A percentile compares a stretch with the other conserved stretches of the same genome.
These are phyloP conservation scores for Hemicentrotus pulcherrimus DNA, from an alignment of 35 echinoderm and acorn worm species.

Conservation along the genomic window DNA sequence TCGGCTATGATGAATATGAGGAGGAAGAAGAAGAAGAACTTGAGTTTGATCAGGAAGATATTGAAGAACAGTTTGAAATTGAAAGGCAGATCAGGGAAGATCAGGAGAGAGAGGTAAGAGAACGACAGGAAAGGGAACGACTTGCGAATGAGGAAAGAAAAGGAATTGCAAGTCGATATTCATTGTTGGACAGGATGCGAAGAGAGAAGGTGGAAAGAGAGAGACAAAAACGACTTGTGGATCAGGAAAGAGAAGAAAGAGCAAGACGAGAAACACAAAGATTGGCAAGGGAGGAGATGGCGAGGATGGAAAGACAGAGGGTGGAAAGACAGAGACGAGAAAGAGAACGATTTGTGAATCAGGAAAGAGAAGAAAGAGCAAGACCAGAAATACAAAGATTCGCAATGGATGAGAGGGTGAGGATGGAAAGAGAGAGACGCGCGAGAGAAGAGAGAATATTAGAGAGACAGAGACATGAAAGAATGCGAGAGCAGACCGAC, in stretches of 20 bases:
- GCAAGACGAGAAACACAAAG: background rate
- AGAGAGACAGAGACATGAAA: no score
- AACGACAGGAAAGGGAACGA: background rate
- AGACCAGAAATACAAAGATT: no score
- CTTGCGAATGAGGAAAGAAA: background rate
- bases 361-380: no score
- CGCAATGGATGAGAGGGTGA: no score
- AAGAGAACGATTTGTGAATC: no score
- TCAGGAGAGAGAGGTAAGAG: background rate
- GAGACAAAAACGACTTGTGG: background rate
- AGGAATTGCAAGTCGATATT: background rate
- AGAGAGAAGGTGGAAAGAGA: background rate
- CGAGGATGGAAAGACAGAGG: background rate
- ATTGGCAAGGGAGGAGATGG: background rate
- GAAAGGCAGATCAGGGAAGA: background rate
- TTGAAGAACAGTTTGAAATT: slow-evolving; percentile 25
- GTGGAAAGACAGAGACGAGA: background rate
- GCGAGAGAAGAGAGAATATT: no score
- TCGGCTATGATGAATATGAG: slow-evolving; percentile 22
- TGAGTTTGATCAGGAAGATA: background rate
- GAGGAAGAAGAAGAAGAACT: background rate
- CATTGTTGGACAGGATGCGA: background rate
- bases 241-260: background rate
- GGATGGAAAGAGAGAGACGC: no score
- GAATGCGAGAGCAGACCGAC: no score